Conservation (phyloP, 2,797 vertebrate genomes). For the Falco naumanni region DNA sequence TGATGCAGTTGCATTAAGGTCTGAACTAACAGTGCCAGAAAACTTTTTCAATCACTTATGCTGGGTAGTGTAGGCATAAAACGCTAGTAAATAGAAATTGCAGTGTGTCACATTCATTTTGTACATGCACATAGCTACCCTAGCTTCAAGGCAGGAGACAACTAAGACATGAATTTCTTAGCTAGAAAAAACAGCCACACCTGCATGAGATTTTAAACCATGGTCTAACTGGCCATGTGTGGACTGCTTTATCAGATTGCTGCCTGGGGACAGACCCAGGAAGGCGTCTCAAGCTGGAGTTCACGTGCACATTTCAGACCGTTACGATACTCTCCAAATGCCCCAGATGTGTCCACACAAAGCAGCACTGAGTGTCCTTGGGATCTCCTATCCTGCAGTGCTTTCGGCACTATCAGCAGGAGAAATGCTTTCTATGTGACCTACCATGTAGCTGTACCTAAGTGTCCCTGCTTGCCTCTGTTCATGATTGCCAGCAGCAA, state of each 20-base stretch:
- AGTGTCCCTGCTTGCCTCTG: not conserved
- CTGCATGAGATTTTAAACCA: not conserved
- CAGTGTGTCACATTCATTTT: not conserved
- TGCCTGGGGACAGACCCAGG: not conserved
- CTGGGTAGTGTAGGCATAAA: not conserved
- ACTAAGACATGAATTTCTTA: not conserved
- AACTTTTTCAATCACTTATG: not conserved
- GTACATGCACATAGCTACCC: not conserved
- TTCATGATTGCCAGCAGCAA: not conserved
- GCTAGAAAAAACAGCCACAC: not conserved
- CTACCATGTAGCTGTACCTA: not conserved
- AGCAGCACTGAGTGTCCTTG: not conserved
- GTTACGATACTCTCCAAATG: not conserved
- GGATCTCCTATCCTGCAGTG: not conserved
- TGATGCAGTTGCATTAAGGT: not conserved
- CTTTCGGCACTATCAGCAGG: not conserved
- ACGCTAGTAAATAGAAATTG: not conserved
- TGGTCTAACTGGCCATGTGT: not conserved
- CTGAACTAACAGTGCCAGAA: not conserved
- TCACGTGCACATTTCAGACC: not conserved
- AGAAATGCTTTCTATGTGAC: not conserved
- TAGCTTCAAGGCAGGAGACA: slow-evolving; percentile 11
- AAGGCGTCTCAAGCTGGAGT: not conserved
- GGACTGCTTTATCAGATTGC: not conserved
- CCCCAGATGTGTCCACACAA: not conserved